phyloP scores from a whole-genome alignment of 2,888 invertebrate genomes.

The Dynastes grantii region DNA sequence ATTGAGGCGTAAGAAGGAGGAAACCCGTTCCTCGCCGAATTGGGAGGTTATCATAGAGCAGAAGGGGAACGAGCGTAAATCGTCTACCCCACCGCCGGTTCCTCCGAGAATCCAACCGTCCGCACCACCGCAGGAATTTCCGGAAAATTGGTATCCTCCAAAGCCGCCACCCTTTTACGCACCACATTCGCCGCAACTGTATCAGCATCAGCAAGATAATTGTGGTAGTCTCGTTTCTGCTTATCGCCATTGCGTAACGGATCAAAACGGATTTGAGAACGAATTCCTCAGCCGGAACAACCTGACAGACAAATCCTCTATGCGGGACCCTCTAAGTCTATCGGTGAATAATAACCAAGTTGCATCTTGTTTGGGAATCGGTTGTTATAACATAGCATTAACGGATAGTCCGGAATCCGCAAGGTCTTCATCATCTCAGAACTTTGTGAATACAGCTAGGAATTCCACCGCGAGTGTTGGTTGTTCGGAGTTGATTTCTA shows the following conservation, averaged over 20 bases:
- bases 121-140: constrained; percentile 65
- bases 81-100: constrained; percentile 48
- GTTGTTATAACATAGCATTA: constrained; percentile 18
- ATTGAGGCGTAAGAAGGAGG: constrained; percentile 46
- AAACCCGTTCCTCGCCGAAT: constrained; percentile 18
- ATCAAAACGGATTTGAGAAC: constrained; percentile 33
- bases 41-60: constrained; percentile 50
- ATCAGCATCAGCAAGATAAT: constrained; percentile 33
- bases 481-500: constrained; percentile 58
- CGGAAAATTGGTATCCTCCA: constrained; percentile 46
- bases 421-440: neutral
- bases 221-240: neutral
- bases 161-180: constrained; percentile 6
- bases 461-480: constrained; percentile 54
- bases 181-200: constrained; percentile 16
- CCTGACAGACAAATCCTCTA: constrained; percentile 26
- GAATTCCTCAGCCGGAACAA: constrained; percentile 11
- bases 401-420: neutral
- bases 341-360: constrained; percentile 28
- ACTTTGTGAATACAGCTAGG: constrained; percentile 29
- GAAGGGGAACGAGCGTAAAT: constrained; percentile 27
- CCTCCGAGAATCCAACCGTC: constrained; percentile 63
- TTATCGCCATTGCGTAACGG: constrained; percentile 30
- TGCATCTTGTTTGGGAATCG: constrained; percentile 11
- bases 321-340: constrained; percentile 9